These are phyloP conservation scores for Numida meleagris DNA, from an alignment of 2,113 vertebrate species.

Conservation along the genomic window DNA sequence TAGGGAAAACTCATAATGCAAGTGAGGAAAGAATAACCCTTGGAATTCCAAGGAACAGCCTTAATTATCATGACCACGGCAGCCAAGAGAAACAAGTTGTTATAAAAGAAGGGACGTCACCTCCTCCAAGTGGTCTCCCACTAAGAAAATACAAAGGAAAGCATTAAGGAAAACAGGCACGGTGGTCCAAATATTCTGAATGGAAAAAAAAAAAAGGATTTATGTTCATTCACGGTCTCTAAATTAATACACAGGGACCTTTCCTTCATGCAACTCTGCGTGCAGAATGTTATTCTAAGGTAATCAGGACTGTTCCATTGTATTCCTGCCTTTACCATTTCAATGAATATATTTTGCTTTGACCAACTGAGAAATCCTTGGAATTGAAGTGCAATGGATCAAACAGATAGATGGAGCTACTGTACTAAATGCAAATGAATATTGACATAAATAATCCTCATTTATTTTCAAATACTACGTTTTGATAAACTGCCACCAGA, in stretches of 20 bases:
- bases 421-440: conserved; percentile 31
- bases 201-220: fast-evolving
- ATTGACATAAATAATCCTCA: conserved; percentile 33
- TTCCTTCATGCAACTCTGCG: background rate
- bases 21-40: background rate
- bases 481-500: conserved; percentile 20
- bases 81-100: background rate
- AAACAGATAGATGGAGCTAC: conserved; percentile 22
- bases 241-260: background rate
- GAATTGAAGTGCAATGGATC: background rate
- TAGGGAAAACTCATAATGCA: background rate
- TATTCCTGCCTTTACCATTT: conserved; percentile 3
- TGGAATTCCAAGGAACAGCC: background rate
- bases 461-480: conserved; percentile 24
- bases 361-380: conserved; percentile 19
- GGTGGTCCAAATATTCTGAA: background rate
- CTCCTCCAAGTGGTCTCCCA: background rate
- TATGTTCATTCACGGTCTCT: background rate
- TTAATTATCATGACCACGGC: background rate
- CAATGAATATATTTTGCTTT: background rate
- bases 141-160: background rate
- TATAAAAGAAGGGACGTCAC: background rate
- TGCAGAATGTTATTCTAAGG: background rate
- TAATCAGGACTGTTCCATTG: background rate
- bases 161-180: background rate